Conservation (phyloP, 2,113 vertebrate genomes). For the Toxostoma redivivum region DNA sequence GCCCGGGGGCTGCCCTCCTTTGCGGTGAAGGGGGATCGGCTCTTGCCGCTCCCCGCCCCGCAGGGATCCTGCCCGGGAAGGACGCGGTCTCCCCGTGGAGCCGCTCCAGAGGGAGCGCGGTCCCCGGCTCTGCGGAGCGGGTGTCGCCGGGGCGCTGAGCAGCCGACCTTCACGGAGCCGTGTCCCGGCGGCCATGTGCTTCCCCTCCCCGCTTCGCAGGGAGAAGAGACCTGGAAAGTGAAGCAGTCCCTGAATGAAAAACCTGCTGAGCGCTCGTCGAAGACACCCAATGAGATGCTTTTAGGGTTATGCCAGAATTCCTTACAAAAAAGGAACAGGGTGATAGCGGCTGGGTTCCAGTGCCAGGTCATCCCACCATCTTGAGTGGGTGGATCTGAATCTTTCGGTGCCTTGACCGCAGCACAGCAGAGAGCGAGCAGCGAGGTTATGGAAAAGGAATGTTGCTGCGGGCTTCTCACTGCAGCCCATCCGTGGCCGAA, state of each 20-base stretch:
- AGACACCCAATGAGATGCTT: accelerated
- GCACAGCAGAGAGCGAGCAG: background rate
- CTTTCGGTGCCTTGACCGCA: background rate
- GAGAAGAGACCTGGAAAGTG: background rate
- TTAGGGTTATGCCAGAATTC: accelerated
- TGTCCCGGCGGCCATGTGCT: background rate
- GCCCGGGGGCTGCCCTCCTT: accelerated
- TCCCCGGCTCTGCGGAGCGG: background rate
- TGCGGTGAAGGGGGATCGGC: too few relatives aligned
- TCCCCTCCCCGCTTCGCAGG: accelerated
- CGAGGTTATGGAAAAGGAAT: background rate
- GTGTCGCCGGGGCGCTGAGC: background rate
- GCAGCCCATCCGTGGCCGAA: accelerated
- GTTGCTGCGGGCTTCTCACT: background rate
- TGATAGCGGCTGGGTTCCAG: background rate
- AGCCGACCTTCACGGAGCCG: background rate
- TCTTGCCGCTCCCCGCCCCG: too few relatives aligned
- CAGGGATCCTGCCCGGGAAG: background rate
- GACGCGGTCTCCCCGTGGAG: background rate
- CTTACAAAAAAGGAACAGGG: accelerated
- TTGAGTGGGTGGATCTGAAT: background rate
- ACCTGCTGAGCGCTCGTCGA: background rate
- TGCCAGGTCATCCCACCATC: background rate
- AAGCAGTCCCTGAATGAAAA: background rate
- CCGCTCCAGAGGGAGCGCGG: background rate